These are phyloP conservation scores for Parotocinclus haroldoi DNA, from an alignment of 2,797 vertebrate genomes.

Conservation along the genomic window DNA sequence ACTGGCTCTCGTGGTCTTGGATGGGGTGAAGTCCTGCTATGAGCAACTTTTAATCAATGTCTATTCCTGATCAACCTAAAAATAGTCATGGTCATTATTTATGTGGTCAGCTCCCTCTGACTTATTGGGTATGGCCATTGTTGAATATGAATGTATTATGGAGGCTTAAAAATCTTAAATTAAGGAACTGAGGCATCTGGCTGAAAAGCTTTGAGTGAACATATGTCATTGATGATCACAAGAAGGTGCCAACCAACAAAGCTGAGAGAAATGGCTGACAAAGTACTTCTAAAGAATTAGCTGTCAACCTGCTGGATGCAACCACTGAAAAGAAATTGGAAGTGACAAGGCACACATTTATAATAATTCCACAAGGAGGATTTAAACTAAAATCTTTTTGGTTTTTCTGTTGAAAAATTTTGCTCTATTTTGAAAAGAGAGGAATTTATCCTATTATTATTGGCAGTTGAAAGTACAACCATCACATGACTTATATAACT, in stretches of 20 bases:
- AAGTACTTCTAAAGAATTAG: constrained; percentile 30
- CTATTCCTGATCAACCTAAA: constrained; percentile 30
- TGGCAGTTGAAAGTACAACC: too few species aligned
- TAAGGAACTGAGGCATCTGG: constrained; percentile 13
- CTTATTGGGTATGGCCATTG: constrained; percentile 9
- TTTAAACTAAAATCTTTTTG: too few species aligned
- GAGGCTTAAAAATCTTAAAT: constrained; percentile 35
- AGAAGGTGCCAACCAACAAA: constrained; percentile 20
- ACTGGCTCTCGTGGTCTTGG: constrained; percentile 37
- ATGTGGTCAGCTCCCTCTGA: not conserved
- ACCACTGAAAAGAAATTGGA: too few species aligned
- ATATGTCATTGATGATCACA: constrained; percentile 46
- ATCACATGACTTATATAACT: too few species aligned
- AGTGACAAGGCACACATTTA: too few species aligned
- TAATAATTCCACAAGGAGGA: too few species aligned
- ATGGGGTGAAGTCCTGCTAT: constrained; percentile 44
- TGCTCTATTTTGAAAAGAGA: too few species aligned
- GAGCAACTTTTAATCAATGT: constrained; percentile 25
- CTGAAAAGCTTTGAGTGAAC: constrained; percentile 12
- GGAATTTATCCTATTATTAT: too few species aligned
- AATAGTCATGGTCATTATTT: not conserved
- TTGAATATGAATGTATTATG: constrained; percentile 4
- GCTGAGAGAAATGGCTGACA: constrained; percentile 53
- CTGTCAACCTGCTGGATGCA: too few species aligned
- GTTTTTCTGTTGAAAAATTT: too few species aligned